Base-by-base conservation (phyloP, 1,140 invertebrate species). In the Vanessa atalanta region DNA sequence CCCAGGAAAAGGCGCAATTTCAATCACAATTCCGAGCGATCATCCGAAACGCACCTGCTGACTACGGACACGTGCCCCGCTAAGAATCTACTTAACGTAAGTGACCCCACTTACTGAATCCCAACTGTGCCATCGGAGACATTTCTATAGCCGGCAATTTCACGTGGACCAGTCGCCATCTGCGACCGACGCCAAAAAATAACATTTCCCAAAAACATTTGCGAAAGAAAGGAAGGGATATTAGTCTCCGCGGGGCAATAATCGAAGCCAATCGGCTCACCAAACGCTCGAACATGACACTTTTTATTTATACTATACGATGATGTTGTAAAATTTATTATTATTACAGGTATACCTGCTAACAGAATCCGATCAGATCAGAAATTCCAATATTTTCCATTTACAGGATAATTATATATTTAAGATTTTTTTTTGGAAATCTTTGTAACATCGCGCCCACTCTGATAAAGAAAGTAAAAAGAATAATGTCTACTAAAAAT, bases 171-270 rank as follows among this genome's bases (percentile, higher is more conserved):
- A 80, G 78, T 77, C 87, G 83, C 90, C 90, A 92, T 83, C 88
- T 92, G 90, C 86, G 88, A 85, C 88, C 83, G 86, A 88, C 87
- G 85, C 89, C 83, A 86, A 91, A 92, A 92, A 90, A 92, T 91
- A 88, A 92, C 85, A 89, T 89, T 83, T 88, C 88, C 81, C 50
- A 57, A 83, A 92, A 90, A 90, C 88, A 88, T 89, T 92, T 87
- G 79, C 81, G 81, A 87, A 89, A 90, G 87, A 86, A 90, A 89
- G 79, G 88, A 90, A 89, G 79, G 88, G 80, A 88, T 92, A 92
- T 92, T 92, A 91, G 85, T 87, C 84, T 92, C 87, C 88, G 80
- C 67, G 75, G 77, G 82, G 89, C 86, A 88, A 65, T 65, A 65
- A 65, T 65, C 63, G 63, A 65, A 65, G 63, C 63, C 63, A 65